Evolutionary conservation across 2,113 vertebrate genomes (phyloP), one percentile per base, ranked within the genome.

Genomic region (Daboia siamensis): DNA sequence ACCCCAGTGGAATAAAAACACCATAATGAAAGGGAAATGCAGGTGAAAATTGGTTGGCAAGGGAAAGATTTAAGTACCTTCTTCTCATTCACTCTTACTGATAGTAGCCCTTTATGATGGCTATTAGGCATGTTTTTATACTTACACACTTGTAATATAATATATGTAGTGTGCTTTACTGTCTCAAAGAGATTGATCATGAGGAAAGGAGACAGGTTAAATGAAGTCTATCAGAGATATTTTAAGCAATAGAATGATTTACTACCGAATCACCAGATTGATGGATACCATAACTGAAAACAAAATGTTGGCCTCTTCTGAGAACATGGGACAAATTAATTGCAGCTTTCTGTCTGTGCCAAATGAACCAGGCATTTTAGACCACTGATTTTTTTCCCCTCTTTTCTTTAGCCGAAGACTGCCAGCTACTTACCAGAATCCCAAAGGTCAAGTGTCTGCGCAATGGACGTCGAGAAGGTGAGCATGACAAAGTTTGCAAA

Each of bases 391-490:
- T 44, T 94, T 93, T 95, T 93, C 95, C 7, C 33, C 95, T 93
- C 87, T 64, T 94, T 93, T 88, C 91, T 86, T 90, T 96, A 99
- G 99, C 98, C 95, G 99, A 99, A 46, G 99, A 99, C 97, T 99
- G 99, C 96, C 98, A 99, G 96, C 98, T 99, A 95, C 98, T 99
- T 92, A 97, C 98, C 57, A 98, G 98, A 97, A 99, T 99, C 95
- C 99, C 98, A 89, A 99, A 99, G 96, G 98, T 99, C 92, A 98
- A 97, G 94, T 99, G 99, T 96, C 97, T 99, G 91, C 98, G 99
- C 93, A 99, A 99, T 88, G 97, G 94, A 46, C 97, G 97, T 12
- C 96, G 99, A 96, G 99, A 99, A 98, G 99, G 99, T 99, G 95
- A 97, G 98, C 96, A 52, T 95, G 92, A 44, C 12, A 24, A 5